Conservation (phyloP, 2,888 invertebrate species). For the Tipula helvola region DNA sequence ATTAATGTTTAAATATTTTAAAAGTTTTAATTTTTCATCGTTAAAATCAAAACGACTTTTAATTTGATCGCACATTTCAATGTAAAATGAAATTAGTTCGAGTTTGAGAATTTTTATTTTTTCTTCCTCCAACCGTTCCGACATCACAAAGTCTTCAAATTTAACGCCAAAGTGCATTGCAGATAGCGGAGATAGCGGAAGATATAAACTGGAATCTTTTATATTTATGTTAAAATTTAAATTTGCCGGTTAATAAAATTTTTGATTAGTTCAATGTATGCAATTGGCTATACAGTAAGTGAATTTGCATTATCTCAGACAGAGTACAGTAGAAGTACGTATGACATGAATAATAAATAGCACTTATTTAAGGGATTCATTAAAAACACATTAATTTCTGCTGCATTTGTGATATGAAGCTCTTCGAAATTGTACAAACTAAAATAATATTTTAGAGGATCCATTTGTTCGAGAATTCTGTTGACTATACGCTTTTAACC, state of each 20-base stretch:
- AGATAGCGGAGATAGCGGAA: neutral
- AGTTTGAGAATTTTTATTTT: neutral
- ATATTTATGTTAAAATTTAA: neutral
- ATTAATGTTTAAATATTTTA: no score
- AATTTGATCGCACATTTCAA: neutral
- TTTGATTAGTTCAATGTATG: neutral
- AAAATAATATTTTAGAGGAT: no score
- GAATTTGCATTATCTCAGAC: neutral
- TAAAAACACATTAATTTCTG: neutral
- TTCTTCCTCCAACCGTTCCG: neutral
- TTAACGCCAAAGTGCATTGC: neutral
- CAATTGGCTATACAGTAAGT: neutral
- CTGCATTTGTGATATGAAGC: neutral
- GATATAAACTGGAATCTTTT: neutral
- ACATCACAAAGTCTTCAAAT: neutral
- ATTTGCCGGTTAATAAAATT: no score
- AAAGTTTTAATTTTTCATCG: no score
- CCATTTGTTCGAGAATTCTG: no score
- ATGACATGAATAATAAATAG: neutral
- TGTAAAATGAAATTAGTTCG: neutral
- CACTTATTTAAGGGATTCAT: neutral
- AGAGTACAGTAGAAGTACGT: neutral
- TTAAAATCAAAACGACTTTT: no score
- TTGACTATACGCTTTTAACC: no score
- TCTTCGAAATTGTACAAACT: no score